These are phyloP conservation scores for Apeltes quadracus DNA, from an alignment of 2,113 vertebrate species.

Conservation along the genomic window DNA sequence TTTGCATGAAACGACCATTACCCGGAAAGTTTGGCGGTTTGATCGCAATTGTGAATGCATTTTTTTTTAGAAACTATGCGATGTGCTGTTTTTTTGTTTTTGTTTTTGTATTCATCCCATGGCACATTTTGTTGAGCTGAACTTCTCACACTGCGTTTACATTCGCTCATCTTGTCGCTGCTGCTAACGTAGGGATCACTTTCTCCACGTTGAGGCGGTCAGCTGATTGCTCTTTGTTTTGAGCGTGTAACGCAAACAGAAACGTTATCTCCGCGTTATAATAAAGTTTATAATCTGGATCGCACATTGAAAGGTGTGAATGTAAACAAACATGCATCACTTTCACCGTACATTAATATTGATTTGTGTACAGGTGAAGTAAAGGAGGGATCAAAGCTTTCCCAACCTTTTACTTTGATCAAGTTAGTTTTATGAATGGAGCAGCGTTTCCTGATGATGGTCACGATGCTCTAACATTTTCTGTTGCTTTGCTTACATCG, in stretches of 20 bases:
- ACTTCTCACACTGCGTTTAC: constrained; percentile 22
- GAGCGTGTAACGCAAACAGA: constrained; percentile 18
- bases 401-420: background rate
- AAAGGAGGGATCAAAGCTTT: background rate
- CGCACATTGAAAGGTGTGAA: background rate
- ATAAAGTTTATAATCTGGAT: background rate
- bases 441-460: background rate
- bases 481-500: background rate
- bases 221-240: constrained; percentile 65
- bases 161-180: constrained; percentile 25
- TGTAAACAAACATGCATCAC: background rate
- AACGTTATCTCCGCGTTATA: background rate
- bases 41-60: constrained; percentile 3
- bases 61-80: constrained; percentile 52
- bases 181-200: constrained; percentile 6
- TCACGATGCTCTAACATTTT: background rate
- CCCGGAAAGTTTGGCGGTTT: constrained; percentile 68
- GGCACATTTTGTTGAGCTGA: constrained; percentile 1
- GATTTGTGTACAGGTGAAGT: background rate
- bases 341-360: background rate
- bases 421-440: background rate
- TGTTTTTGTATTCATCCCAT: constrained; percentile 26
- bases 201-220: constrained; percentile 58
- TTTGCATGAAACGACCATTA: constrained; percentile 32
- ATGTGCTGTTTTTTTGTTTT: background rate